phyloP scores from a whole-genome alignment of 2,888 invertebrate species.

The Rhyacophila evoluta region DNA sequence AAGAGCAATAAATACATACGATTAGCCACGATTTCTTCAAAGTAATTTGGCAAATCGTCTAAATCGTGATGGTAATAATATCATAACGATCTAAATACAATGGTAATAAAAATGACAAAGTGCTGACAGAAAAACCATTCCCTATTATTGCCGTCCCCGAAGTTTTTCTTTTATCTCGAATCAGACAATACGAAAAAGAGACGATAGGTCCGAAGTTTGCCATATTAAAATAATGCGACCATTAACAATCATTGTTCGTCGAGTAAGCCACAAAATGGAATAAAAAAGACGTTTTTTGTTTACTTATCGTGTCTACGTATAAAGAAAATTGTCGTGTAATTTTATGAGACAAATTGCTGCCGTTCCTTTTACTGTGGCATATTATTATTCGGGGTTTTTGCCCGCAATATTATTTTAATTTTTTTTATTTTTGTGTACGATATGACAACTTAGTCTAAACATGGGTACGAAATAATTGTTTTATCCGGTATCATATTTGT shows the following conservation, averaged over 20 bases:
- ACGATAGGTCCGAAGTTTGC: background rate
- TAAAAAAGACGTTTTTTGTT: background rate
- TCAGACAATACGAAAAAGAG: background rate
- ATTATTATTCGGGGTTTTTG: no score
- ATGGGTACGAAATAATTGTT: no score
- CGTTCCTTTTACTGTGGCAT: no score
- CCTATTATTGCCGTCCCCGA: background rate
- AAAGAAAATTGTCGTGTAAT: constrained; percentile 4
- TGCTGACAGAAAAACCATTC: constrained; percentile 3
- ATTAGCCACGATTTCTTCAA: background rate
- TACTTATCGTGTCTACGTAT: background rate
- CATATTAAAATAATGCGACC: background rate
- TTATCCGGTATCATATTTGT: no score
- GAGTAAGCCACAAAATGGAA: background rate
- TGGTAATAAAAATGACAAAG: constrained; percentile 12
- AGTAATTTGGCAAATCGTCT: background rate
- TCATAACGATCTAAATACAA: constrained; percentile 2
- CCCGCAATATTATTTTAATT: no score
- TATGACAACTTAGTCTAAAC: no score
- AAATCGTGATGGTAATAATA: constrained; percentile 5
- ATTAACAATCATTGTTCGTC: constrained; percentile 19
- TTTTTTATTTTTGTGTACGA: no score
- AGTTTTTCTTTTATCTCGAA: background rate
- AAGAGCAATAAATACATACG: no score
- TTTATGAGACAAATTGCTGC: background rate